Evolutionary conservation across 2,113 vertebrate species (phyloP).

Genomic region (Forbesichthys papilliferus): DNA sequence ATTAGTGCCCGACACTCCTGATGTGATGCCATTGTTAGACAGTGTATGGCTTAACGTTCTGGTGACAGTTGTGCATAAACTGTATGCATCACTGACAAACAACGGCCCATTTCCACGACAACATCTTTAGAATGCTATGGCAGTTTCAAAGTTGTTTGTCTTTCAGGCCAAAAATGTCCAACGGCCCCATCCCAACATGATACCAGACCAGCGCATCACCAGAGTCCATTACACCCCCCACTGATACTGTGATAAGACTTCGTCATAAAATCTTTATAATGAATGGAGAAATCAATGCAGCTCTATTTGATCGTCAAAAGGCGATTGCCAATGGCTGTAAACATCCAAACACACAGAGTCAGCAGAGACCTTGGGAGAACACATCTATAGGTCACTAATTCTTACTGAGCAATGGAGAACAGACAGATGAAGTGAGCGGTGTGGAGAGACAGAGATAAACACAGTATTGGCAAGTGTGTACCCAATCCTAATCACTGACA

Average conservation of each 20-base stretch:
- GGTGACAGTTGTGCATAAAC: slow-evolving; percentile 9
- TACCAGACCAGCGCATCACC: slow-evolving; percentile 10
- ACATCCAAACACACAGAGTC: slow-evolving; percentile 8
- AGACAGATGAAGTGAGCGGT: background rate
- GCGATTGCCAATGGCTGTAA: slow-evolving; percentile 34
- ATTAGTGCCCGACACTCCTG: slow-evolving; percentile 27
- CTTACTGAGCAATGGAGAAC: slow-evolving; percentile 33
- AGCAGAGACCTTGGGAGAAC: slow-evolving; percentile 21
- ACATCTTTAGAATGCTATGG: slow-evolving; percentile 30
- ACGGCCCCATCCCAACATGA: slow-evolving; percentile 23
- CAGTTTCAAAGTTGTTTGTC: slow-evolving; percentile 7
- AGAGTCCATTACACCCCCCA: slow-evolving; percentile 34
- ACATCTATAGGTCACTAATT: slow-evolving; percentile 46
- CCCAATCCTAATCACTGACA: slow-evolving; percentile 1
- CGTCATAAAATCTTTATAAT: slow-evolving; percentile 55
- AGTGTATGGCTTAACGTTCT: slow-evolving; percentile 12
- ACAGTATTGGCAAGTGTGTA: background rate
- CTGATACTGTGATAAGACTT: slow-evolving; percentile 30
- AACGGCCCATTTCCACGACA: slow-evolving; percentile 41
- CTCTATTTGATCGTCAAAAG: slow-evolving; percentile 21
- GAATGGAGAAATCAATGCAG: slow-evolving; percentile 41
- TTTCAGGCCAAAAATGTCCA: slow-evolving; percentile 4
- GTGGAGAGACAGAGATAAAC: background rate
- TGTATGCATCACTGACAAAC: slow-evolving; percentile 35
- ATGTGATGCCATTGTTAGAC: slow-evolving; percentile 60